Conservation (phyloP, 1,140 invertebrate genomes). For the Bombus terrestris region DNA sequence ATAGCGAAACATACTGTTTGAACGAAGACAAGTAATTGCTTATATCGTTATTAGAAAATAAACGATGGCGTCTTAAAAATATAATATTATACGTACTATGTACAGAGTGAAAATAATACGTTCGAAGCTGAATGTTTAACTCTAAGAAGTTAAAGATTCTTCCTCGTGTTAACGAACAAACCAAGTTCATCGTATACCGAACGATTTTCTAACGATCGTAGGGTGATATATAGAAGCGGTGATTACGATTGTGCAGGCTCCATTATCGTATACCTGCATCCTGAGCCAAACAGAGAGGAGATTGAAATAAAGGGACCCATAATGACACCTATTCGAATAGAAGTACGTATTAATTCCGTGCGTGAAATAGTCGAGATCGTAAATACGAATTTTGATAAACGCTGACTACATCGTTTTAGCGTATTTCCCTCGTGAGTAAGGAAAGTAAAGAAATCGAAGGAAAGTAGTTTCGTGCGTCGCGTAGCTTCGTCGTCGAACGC, state of each 20-base stretch:
- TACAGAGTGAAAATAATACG: no score
- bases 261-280: conserved; percentile 78
- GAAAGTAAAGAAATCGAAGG: no score
- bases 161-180: neutral
- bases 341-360: conserved; percentile 55
- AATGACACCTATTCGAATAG: conserved; percentile 74
- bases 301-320: conserved; percentile 82
- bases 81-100: no score
- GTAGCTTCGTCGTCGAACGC: no score
- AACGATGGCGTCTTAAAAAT: no score
- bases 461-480: no score
- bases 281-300: conserved; percentile 78
- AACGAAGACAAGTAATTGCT: conserved; percentile 79
- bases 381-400: no score
- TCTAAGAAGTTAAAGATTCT: neutral
- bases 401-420: no score
- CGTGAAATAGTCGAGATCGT: neutral
- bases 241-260: conserved; percentile 78
- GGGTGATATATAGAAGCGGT: conserved; percentile 74
- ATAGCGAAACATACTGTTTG: conserved; percentile 76
- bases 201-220: conserved; percentile 32
- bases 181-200: neutral
- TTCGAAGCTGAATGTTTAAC: neutral
- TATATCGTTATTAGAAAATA: neutral
- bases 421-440: no score